Evolutionary conservation across 2,888 invertebrate genomes (phyloP).

Genomic region (Standfussiana lucernea): DNA sequence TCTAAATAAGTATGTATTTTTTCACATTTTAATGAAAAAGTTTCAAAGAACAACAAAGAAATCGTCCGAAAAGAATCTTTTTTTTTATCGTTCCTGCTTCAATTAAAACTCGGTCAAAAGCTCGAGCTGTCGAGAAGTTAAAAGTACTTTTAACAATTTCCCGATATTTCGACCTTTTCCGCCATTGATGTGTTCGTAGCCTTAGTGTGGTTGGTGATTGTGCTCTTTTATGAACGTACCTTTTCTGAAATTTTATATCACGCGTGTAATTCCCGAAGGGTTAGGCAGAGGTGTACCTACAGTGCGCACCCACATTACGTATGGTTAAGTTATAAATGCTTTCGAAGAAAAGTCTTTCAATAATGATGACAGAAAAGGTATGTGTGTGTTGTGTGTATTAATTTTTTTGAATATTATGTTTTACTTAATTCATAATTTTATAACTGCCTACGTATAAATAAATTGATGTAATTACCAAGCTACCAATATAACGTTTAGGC

Average conservation of each 20-base stretch:
- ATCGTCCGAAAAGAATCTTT: background rate
- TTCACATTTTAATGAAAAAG: conserved; percentile 4
- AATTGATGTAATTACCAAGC: background rate
- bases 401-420: conserved; percentile 43
- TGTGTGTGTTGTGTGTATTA: conserved; percentile 56
- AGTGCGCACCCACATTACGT: background rate
- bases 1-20: too few relatives aligned
- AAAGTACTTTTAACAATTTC: conserved; percentile 32
- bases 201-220: conserved; percentile 83
- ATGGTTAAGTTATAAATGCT: background rate
- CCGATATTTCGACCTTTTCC: conserved; percentile 16
- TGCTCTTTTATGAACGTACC: conserved; percentile 69
- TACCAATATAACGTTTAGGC: background rate
- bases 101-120: conserved; percentile 39
- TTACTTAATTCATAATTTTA: conserved; percentile 51
- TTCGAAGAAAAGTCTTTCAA: background rate
- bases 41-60: conserved; percentile 7
- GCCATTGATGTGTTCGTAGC: conserved; percentile 70
- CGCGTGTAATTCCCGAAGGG: too few relatives aligned
- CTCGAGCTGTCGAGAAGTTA: conserved; percentile 30
- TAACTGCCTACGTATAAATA: background rate
- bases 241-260: conserved; percentile 58
- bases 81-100: conserved; percentile 15
- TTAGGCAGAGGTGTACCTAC: background rate
- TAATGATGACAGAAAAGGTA: conserved; percentile 41